Evolutionary conservation across 2,113 vertebrate species (phyloP).

Genomic region (Astur gentilis): DNA sequence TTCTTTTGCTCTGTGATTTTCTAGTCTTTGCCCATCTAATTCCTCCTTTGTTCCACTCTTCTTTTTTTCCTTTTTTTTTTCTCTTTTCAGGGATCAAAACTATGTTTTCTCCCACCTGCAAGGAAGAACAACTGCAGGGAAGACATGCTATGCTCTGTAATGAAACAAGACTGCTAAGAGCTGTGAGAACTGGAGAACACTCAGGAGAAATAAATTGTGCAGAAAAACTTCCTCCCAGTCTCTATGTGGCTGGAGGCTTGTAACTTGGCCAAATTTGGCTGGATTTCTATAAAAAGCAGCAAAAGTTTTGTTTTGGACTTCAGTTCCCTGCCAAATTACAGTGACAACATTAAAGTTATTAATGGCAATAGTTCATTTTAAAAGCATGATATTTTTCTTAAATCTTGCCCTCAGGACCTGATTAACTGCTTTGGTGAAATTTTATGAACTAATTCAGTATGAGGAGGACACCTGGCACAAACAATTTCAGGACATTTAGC

Average conservation of each 20-base stretch:
- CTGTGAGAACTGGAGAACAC: background rate
- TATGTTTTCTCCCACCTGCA: background rate
- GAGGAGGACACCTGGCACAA: constrained; percentile 4
- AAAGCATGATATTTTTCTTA: background rate
- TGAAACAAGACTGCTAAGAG: background rate
- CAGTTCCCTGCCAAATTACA: background rate
- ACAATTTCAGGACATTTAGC: background rate
- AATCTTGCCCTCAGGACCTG: background rate
- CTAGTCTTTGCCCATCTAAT: background rate
- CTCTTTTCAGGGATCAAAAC: background rate
- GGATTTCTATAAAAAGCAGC: background rate
- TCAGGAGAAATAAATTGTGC: background rate
- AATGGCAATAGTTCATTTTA: background rate
- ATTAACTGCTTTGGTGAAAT: background rate
- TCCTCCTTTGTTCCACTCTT: accelerated
- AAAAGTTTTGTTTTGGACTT: background rate
- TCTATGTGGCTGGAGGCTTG: background rate
- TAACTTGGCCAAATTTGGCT: background rate
- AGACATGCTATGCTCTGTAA: background rate
- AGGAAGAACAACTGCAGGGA: background rate
- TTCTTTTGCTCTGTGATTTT: background rate
- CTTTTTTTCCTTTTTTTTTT: too few relatives aligned
- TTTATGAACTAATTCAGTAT: background rate
- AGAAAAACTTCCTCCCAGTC: background rate
- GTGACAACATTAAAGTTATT: background rate